These are phyloP conservation scores for Litoditis marina DNA, from an alignment of 2,888 invertebrate species.

Conservation along the genomic window DNA sequence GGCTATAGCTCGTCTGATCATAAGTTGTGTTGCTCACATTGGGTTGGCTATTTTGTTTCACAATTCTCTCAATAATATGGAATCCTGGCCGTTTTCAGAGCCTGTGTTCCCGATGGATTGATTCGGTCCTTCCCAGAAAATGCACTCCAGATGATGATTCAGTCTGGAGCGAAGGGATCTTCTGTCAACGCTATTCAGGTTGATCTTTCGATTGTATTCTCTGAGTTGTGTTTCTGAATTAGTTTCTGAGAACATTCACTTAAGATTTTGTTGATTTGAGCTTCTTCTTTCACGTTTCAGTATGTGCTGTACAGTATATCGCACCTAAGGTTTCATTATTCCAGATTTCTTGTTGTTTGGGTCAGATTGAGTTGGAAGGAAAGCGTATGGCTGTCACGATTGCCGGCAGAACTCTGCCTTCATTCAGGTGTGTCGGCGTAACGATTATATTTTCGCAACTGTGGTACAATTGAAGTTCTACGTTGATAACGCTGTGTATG, in stretches of 20 bases:
- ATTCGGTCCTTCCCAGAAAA: constrained; percentile 85
- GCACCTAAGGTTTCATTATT: constrained; percentile 74
- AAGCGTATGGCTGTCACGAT: constrained; percentile 82
- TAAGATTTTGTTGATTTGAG: background rate
- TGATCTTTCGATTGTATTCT: no score
- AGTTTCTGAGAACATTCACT: background rate
- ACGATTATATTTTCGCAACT: background rate
- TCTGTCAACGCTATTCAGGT: constrained; percentile 68
- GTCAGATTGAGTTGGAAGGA: constrained; percentile 97
- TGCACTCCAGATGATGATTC: constrained; percentile 96
- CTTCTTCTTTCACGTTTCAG: no score
- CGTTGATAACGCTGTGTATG: no score
- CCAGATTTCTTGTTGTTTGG: constrained; percentile 89
- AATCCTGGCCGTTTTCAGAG: constrained; percentile 65
- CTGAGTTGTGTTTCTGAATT: background rate
- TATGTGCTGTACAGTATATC: no score
- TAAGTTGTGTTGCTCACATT: background rate
- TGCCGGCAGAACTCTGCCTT: constrained; percentile 82
- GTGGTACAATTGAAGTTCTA: no score
- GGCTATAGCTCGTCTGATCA: background rate
- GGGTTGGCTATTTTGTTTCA: no score
- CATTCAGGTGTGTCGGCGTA: constrained; percentile 68
- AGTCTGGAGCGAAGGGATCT: constrained; percentile 97
- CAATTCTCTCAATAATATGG: background rate
- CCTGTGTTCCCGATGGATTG: constrained; percentile 80